phyloP scores from a whole-genome alignment of 2,113 vertebrate genomes.

The Gymnogyps californianus region DNA sequence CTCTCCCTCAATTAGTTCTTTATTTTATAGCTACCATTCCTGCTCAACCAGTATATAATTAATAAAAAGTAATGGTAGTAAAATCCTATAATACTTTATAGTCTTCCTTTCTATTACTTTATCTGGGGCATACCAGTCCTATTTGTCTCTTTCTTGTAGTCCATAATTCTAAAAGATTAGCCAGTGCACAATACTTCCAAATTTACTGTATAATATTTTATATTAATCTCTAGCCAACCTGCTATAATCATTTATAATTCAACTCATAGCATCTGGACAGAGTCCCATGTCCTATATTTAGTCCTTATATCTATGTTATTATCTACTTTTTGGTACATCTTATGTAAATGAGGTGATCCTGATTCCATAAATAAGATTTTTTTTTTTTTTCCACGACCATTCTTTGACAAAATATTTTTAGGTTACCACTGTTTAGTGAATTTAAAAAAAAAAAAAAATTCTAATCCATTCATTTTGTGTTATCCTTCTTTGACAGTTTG shows the following conservation, averaged over 20 bases:
- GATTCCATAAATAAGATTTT: background rate
- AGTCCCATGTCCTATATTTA: background rate
- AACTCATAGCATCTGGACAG: background rate
- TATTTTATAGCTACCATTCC: background rate
- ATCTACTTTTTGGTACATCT: background rate
- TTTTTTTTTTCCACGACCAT: background rate
- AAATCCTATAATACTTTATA: background rate
- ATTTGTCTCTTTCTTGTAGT: background rate
- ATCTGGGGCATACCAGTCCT: background rate
- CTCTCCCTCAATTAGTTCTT: background rate
- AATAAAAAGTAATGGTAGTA: background rate
- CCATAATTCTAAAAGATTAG: background rate
- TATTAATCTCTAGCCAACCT: background rate
- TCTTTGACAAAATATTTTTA: background rate
- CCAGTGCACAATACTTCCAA: background rate
- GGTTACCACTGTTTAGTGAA: background rate
- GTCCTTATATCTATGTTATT: background rate
- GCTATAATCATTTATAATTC: background rate
- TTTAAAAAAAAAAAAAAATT: fast-evolving
- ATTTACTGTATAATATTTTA: background rate
- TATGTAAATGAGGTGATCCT: background rate
- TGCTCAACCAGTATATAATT: background rate
- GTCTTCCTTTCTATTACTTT: background rate
- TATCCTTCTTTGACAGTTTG: background rate
- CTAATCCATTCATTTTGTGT: background rate